A percentile compares a stretch with the other conserved stretches of the same genome.
phyloP scores from a whole-genome alignment of 1,140 invertebrate species.

The Meloidogyne hapla region DNA sequence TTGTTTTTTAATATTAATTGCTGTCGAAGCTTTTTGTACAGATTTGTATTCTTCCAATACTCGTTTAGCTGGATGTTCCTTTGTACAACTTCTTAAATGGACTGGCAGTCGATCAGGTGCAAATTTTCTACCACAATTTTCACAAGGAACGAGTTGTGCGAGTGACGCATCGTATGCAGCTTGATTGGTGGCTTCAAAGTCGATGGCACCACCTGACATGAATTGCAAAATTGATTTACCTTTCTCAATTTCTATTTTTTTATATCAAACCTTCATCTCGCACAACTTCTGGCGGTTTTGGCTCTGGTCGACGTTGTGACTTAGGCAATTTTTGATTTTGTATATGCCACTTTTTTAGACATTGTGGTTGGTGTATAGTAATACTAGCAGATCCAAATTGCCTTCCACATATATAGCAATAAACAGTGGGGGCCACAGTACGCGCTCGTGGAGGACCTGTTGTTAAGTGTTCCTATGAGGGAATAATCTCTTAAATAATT shows the following conservation, averaged over 20 bases:
- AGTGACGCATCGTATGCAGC: slow-evolving; percentile 68
- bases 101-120: slow-evolving; percentile 72
- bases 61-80: slow-evolving; percentile 52
- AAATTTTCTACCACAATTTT: slow-evolving; percentile 73
- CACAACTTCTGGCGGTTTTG: slow-evolving; percentile 71
- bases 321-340: slow-evolving; percentile 73
- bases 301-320: slow-evolving; percentile 69
- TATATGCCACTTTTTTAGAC: slow-evolving; percentile 74
- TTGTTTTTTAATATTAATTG: neutral
- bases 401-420: slow-evolving; percentile 76
- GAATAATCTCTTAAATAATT: neutral
- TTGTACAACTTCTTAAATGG: slow-evolving; percentile 72
- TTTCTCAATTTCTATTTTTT: no score
- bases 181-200: slow-evolving; percentile 68
- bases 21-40: neutral
- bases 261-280: slow-evolving; percentile 64
- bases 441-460: slow-evolving; percentile 14
- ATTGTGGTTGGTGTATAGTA: slow-evolving; percentile 76
- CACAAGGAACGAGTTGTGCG: slow-evolving; percentile 72
- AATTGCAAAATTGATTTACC: neutral
- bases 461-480: slow-evolving; percentile 16
- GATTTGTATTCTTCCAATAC: neutral
- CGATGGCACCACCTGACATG: slow-evolving; percentile 65
- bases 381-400: slow-evolving; percentile 75
- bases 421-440: slow-evolving; percentile 62